Evolutionary conservation across 2,797 vertebrate species (phyloP).

Genomic region (Zenarchopterus dispar): DNA sequence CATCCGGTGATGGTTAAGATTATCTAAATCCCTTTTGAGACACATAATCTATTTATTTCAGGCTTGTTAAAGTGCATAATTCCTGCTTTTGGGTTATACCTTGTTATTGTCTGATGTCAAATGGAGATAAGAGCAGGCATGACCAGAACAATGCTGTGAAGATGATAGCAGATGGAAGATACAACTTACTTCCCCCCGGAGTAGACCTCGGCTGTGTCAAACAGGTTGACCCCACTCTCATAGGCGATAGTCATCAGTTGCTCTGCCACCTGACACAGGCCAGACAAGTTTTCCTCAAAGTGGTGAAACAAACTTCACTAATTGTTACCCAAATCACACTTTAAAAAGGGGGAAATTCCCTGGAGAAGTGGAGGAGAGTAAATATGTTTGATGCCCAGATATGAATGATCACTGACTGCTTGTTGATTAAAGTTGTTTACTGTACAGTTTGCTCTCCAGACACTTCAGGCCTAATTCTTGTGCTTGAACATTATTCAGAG

Average conservation of each 20-base stretch:
- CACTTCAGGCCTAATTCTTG: slow-evolving; percentile 55
- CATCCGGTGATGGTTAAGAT: slow-evolving; percentile 54
- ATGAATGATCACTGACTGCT: slow-evolving; percentile 29
- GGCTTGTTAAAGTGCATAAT: slow-evolving; percentile 26
- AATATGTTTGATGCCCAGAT: slow-evolving; percentile 28
- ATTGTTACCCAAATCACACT: slow-evolving; percentile 27
- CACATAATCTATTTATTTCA: slow-evolving; percentile 22
- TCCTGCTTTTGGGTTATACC: slow-evolving; percentile 29
- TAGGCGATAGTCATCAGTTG: slow-evolving; percentile 96
- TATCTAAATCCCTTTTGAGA: slow-evolving; percentile 51
- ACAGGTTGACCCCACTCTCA: slow-evolving; percentile 93
- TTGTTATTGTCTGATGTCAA: slow-evolving; percentile 29
- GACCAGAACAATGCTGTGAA: slow-evolving; percentile 7
- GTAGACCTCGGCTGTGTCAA: slow-evolving; percentile 94
- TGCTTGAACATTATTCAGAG: slow-evolving; percentile 31
- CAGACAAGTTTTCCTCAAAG: slow-evolving; percentile 8
- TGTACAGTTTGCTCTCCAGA: slow-evolving; percentile 33
- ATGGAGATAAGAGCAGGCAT: slow-evolving; percentile 13
- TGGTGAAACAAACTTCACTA: not conserved
- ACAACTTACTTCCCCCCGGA: slow-evolving; percentile 84
- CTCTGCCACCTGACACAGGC: slow-evolving; percentile 87
- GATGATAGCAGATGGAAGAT: slow-evolving; percentile 29
- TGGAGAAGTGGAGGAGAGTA: slow-evolving; percentile 11
- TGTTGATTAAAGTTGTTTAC: slow-evolving; percentile 61
- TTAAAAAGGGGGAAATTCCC: slow-evolving; percentile 37